Base-by-base conservation (phyloP, 2,888 invertebrate species). In the Tetropium fuscum region DNA sequence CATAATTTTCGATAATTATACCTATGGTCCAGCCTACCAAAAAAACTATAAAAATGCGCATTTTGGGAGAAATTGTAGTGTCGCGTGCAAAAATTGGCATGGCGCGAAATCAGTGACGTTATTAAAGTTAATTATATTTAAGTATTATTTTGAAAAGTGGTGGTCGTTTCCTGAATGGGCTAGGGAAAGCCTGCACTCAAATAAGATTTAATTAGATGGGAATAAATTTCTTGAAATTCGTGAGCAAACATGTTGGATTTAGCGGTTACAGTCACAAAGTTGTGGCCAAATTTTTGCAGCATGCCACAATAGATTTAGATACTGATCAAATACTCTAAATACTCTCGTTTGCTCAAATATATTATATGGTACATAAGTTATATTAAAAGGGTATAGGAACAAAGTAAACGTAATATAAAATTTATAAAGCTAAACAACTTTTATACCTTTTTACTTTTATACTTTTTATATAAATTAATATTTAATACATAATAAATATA, bases 41-140 rank as follows among this genome's bases (percentile, higher is more conserved):
- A 34, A 34, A 13, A n/a, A 13, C 16, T 15, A n/a, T 18, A 44
- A 44, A 44, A 44, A 27, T 44, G 27, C 44, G 44, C 44, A 44
- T 27, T 32, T 34, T 34, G 7, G 34, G 20, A 20, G 18, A 44
- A 27, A 34, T 40, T 10, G 16, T 47, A 48, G 48, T 48, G 48
- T 36, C 16, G 48, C 10, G 48, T 6, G 48, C 48, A 48, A 48
- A 48, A 48, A 34, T 48, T 48, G 48, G 48, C 48, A 48, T 48
- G 30, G 4, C 6, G 36, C 15, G 11, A 15, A 48, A 48, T 36
- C 5, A 32, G 36, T 48, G 48, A 48, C 48, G 48, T 22, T 36
- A 25, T 22, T 36, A 18, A 20, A 36, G 36, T 10, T 48, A 48
- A 48, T 48, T 48, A 48, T 48, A 34, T 32, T 48, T 34, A 38